Evolutionary conservation across 2,797 vertebrate species (phyloP), one percentile per base, ranked within the genome.

Genomic region (Luscinia megarhynchos): DNA sequence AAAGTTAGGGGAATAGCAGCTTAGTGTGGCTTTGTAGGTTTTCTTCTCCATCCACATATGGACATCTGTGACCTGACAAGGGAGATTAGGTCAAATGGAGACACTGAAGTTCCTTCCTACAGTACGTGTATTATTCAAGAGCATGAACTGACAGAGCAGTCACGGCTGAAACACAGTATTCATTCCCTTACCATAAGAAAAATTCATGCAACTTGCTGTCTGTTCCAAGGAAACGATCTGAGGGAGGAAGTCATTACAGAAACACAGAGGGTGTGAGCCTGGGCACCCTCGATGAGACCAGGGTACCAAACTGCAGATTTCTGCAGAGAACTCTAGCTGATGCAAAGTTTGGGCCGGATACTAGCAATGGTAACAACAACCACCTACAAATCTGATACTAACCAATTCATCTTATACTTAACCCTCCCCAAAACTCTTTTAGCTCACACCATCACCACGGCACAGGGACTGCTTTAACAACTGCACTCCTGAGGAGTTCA

Each of bases 211-310:
- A 54, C 19, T 62, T 6, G 3, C 18, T 11, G 14, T 43, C 58
- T 77, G 15, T 30, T 87, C 23, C 32, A 63, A 38, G 7, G 15
- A 32, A 67, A 64, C 1, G 0, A 61, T 38, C 29, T 51, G 51
- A 78, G 22, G 16, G 7, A 59, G 10, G 10, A 75, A 57, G 12
- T 27, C 36, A 59, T 41, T 43, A 80, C 24, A 53, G 40, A 86
- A 86, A 68, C 8, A 32, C 0, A 0, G 38, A 77, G 11, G 2
- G 12, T 2, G 4, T 5, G 26, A 62, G 22, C 13, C 34, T n/a
- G 27, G 54, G 69, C 27, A 45, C 20, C 23, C 12, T 64, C 5
- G 4, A 12, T 16, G 18, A 68, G 59, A 53, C 23, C 0, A 0
- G 9, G 34, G 46, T 2, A 3, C 34, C 58, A 61, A 73, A 46